Conservation (phyloP, 2,113 vertebrate species). For the Reinhardtius hippoglossoides region DNA sequence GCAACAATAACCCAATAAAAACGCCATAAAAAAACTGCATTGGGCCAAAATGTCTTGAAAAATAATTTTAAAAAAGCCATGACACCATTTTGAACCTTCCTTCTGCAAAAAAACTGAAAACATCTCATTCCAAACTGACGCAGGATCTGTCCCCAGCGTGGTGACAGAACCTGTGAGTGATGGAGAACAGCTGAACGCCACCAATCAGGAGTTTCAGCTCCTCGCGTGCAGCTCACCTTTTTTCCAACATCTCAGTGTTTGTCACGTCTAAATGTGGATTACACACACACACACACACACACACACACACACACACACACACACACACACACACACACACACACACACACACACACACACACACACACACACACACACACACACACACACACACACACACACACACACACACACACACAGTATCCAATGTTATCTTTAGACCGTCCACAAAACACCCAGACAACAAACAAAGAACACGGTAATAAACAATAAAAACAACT, state of each 20-base stretch:
- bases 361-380: neutral
- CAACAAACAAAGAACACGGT: conserved; percentile 31
- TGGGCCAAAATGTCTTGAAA: no score
- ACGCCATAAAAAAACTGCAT: no score
- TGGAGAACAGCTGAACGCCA: neutral
- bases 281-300: neutral
- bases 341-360: no score
- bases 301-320: neutral
- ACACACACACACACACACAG: neutral
- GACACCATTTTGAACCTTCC: neutral
- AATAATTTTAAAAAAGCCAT: no score
- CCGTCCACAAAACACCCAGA: conserved; percentile 38
- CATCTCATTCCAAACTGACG: neutral
- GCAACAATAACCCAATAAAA: no score
- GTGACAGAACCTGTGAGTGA: conserved; percentile 15
- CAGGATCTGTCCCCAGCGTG: neutral
- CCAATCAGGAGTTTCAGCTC: no score
- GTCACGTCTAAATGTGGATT: conserved; percentile 12
- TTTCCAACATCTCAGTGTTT: conserved; percentile 22
- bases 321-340: neutral
- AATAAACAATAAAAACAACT: neutral
- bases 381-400: no score
- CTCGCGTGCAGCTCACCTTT: neutral
- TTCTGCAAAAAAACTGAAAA: neutral
- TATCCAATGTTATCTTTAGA: conserved; percentile 61